These are phyloP conservation scores for Spongilla lacustris DNA, from an alignment of 37 sponge, comb jelly and placozoan genomes.

Conservation along the genomic window DNA sequence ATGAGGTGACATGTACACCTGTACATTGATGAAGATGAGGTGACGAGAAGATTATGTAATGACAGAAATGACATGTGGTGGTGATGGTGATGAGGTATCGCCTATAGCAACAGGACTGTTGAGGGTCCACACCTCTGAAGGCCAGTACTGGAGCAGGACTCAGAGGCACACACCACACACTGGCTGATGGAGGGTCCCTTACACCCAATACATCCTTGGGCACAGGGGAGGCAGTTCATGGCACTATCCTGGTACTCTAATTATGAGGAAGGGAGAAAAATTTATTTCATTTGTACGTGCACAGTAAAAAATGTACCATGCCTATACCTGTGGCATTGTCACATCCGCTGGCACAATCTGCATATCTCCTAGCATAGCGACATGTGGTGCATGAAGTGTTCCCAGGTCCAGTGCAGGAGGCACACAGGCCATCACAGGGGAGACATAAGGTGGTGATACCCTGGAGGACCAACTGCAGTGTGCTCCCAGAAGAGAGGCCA, in stretches of 20 bases:
- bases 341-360: constrained; percentile 19
- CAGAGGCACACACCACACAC: constrained; percentile 21
- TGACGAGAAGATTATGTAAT: too few species aligned
- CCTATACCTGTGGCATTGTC: not conserved
- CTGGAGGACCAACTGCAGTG: not conserved
- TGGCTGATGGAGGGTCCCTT: constrained; percentile 20
- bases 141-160: not conserved
- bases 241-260: constrained; percentile 20
- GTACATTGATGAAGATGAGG: too few species aligned
- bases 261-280: not conserved
- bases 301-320: not conserved
- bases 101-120: too few species aligned
- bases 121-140: too few species aligned
- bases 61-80: too few species aligned
- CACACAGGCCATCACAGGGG: constrained; percentile 48
- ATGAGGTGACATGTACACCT: too few species aligned
- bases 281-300: not conserved
- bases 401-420: constrained; percentile 40
- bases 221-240: constrained; percentile 35
- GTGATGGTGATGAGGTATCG: too few species aligned
- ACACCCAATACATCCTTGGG: constrained; percentile 26
- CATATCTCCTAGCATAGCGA: not conserved
- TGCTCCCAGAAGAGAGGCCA: not conserved
- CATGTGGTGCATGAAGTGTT: constrained; percentile 46
- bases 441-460: constrained; percentile 21